Evolutionary conservation across 2,797 vertebrate species (phyloP), one percentile per base, ranked within the genome.

Genomic region (Crenichthys baileyi): DNA sequence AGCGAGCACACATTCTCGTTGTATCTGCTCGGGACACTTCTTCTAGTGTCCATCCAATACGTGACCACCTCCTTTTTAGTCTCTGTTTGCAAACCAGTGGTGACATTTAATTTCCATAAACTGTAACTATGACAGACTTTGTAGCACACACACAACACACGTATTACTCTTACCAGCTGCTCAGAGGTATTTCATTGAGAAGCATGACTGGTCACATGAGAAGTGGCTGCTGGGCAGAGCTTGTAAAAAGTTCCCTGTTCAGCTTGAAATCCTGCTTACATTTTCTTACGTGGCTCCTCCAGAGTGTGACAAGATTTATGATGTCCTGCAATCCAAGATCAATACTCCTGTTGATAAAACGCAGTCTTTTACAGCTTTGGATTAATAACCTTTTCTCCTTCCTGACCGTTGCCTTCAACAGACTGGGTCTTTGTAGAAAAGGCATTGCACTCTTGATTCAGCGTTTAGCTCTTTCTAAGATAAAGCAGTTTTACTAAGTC

Each of bases 191-290:
- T 94, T 94, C 84, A 85, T 73, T 44, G 83, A 87, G 77, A 84
- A 76, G 90, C 91, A 92, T 94, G 94, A 94, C 88, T 65, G 26
- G 83, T 95, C 94, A 95, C 90, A 94, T 94, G 92, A 67, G 87
- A 77, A 81, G 65, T 31, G 79, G 88, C 90, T 84, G 75, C 82
- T 24, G 78, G 85, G 55, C 78, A 63, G 31, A 85, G 53, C 73
- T 39, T 78, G 44, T 86, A 92, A 90, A 51, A 79, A 68, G 9
- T 56, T 71, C 68, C 72, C 67, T 8, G 44, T 70, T 82, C 75
- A 76, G 24, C 31, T 61, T 81, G 8, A 68, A 75, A 74, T 77
- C 13, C 73, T 76, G 22, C 51, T 55, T 41, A 1, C 29, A 71
- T 46, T 5, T 26, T 63, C 0, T 80, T 55, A 50, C 75, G 29